These are phyloP conservation scores for Chaetodon trifascialis DNA, from an alignment of 2,113 vertebrate genomes.

Conservation along the genomic window DNA sequence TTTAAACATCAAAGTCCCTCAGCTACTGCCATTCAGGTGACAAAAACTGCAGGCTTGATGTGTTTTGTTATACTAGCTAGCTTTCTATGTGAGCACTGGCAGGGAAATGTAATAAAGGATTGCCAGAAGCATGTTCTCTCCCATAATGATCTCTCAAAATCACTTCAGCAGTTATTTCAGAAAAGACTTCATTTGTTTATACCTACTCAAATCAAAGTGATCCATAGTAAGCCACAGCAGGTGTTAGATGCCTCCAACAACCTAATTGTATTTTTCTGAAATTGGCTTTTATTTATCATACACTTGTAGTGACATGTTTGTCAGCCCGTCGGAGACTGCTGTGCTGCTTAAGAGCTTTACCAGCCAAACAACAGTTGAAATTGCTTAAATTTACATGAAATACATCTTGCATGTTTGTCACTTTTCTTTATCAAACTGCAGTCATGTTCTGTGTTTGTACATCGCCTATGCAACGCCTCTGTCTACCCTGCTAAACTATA, in stretches of 20 bases:
- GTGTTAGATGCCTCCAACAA: slow-evolving; percentile 35
- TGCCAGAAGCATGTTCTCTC: slow-evolving; percentile 43
- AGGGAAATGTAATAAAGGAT: slow-evolving; percentile 37
- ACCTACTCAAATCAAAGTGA: slow-evolving; percentile 50
- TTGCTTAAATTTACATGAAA: slow-evolving; percentile 23
- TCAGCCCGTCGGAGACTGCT: slow-evolving; percentile 13
- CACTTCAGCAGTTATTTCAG: slow-evolving; percentile 43
- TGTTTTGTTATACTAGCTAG: slow-evolving; percentile 26
- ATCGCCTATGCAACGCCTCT: slow-evolving; percentile 31
- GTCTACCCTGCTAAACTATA: slow-evolving; percentile 37
- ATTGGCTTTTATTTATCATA: slow-evolving; percentile 50
- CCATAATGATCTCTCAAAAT: slow-evolving; percentile 46
- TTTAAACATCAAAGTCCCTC: slow-evolving; percentile 51
- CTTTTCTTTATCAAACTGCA: slow-evolving; percentile 27
- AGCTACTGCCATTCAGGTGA: slow-evolving; percentile 30
- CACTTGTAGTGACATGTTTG: slow-evolving; percentile 21
- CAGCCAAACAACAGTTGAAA: slow-evolving; percentile 28
- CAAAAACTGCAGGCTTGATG: slow-evolving; percentile 17
- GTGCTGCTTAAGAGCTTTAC: slow-evolving; percentile 9
- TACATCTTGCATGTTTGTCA: slow-evolving; percentile 22
- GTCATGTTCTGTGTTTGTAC: slow-evolving; percentile 38
- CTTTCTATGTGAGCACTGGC: slow-evolving; percentile 30
- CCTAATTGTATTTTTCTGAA: slow-evolving; percentile 29
- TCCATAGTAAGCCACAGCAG: slow-evolving; percentile 35
- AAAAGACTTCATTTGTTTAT: slow-evolving; percentile 43